Evolutionary conservation across 2,113 vertebrate species (phyloP), one percentile per base, ranked within the genome.

Genomic region (Tachuris rubrigastra): DNA sequence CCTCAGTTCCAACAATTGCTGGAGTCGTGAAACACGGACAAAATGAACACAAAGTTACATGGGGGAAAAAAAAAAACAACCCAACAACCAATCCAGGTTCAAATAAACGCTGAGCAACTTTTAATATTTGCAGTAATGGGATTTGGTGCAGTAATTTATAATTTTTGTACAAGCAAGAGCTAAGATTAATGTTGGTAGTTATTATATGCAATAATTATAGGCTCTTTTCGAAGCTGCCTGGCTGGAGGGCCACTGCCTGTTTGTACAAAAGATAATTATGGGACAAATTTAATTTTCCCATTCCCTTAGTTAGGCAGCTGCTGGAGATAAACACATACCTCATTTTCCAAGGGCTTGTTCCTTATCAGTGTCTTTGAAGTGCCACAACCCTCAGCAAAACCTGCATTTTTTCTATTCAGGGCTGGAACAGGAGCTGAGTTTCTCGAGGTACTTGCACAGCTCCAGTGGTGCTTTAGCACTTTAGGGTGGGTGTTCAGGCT

Each of bases 121-220:
- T 87, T 92, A 92, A 87, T 97, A 85, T 91, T 90, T 81, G 74
- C 88, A 85, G 85, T 93, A 96, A 97, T 76, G 88, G 72, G 95
- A 91, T 96, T 97, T 94, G 95, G 78, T 93, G 94, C 95, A 93
- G 92, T 96, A 93, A 97, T 97, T 96, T 91, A 87, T 95, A 92
- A 96, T 92, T 96, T 94, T 87, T 92, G 87, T 76, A 67, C 89
- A 75, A 94, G 94, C 88, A 94, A 85, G 92, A 92, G 84, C 77
- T 67, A 90, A 93, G 94, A 97, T 97, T 89, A 92, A 97, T 97
- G 96, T 83, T 91, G 88, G 84, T 88, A 60, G 90, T 97, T 97
- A 97, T 97, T 92, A 97, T 67, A 94, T 75, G 92, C 94, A 90
- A 96, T 96, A 96, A 97, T 97, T 96, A 96, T 25, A 95, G 93